A percentile compares a stretch with the other conserved stretches of the same genome.
Conservation (phyloP, 2,888 invertebrate genomes). For the Balanococcus diminutus region DNA sequence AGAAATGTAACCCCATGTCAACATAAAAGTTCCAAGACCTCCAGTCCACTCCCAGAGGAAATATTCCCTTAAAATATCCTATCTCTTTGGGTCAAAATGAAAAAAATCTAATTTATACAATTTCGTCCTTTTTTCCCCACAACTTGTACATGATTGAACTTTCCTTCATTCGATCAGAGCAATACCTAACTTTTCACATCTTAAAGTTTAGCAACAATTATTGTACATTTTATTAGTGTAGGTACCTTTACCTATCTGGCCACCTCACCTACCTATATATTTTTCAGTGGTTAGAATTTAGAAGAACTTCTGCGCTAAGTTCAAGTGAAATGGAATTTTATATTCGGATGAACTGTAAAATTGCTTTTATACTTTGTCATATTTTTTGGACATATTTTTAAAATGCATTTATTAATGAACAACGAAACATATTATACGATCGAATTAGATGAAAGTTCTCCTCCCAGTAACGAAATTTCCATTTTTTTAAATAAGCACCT, state of each 20-base stretch:
- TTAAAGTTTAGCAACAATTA: slow-evolving; percentile 26
- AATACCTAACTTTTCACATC: slow-evolving; percentile 3
- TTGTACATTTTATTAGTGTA: background rate
- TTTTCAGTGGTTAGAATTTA: background rate
- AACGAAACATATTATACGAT: too few relatives aligned
- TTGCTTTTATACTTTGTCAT: too few relatives aligned
- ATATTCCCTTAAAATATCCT: slow-evolving; percentile 47
- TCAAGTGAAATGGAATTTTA: background rate
- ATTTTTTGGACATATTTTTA: too few relatives aligned
- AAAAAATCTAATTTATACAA: slow-evolving; percentile 45
- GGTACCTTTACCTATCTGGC: background rate
- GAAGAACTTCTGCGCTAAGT: background rate
- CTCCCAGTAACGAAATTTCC: too few relatives aligned
- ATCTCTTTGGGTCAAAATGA: slow-evolving; percentile 33
- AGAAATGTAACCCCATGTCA: slow-evolving; percentile 31
- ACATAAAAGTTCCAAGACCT: slow-evolving; percentile 35
- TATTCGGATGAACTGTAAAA: background rate
- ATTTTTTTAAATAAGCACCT: too few relatives aligned
- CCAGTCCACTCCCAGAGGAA: slow-evolving; percentile 43
- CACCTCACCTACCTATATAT: background rate
- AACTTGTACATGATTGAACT: slow-evolving; percentile 30
- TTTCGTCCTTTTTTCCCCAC: background rate
- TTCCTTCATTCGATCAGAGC: background rate
- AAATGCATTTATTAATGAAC: too few relatives aligned
- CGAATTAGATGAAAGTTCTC: too few relatives aligned